Evolutionary conservation across 2,113 vertebrate genomes (phyloP).

Genomic region (Lipophrys pholis): DNA sequence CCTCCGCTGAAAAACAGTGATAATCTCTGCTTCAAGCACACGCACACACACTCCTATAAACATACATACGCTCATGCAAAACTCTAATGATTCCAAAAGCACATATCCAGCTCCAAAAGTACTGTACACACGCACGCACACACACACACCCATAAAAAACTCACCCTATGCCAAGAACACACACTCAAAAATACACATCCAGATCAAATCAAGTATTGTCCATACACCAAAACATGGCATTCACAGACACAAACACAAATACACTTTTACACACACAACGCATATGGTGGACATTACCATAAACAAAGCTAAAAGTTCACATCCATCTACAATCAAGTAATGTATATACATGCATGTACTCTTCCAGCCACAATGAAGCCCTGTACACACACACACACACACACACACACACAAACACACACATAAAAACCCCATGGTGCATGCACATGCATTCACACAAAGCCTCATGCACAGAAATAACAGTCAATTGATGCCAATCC

Average conservation of each 20-base stretch:
- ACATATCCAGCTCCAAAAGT: no score
- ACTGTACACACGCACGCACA: constrained; percentile 12
- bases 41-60: constrained; percentile 10
- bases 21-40: constrained; percentile 17
- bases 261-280: constrained; percentile 5
- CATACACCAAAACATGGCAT: no score
- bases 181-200: constrained; percentile 4
- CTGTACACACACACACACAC: not conserved
- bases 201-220: not conserved
- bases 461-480: constrained; percentile 45
- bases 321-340: not conserved
- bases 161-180: not conserved
- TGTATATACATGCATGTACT: not conserved
- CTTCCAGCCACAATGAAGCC: no score
- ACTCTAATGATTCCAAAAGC: no score
- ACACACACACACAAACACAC: constrained; percentile 3
- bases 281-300: no score
- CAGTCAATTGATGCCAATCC: constrained; percentile 57
- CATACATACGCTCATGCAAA: no score
- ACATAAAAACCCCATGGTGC: not conserved
- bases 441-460: not conserved
- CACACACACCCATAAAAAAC: constrained; percentile 13
- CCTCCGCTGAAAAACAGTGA: constrained; percentile 40
- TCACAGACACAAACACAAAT: constrained; percentile 6
- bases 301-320: not conserved